Base-by-base conservation (phyloP, 2,797 vertebrate genomes). In the Bryconaethiops microstoma region DNA sequence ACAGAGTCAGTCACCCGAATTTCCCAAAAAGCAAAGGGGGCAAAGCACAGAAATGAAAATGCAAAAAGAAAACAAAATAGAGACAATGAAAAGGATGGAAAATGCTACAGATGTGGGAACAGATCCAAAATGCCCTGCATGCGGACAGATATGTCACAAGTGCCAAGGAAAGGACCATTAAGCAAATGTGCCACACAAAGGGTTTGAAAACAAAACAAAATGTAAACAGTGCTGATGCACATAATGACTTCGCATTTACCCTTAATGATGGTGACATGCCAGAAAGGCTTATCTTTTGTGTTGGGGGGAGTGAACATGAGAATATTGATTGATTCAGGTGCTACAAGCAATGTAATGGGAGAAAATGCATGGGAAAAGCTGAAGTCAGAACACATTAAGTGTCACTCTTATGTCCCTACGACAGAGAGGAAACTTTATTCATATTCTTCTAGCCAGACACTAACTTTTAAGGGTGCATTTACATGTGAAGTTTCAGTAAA, bases 281-380 rank as follows among this genome's bases (percentile, higher is more conserved):
- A 14, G 65, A 83, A 13, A 84, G 63, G 64, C 55, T 84, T 45
- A 77, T 45, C 6, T 65, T 82, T 39, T 79, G 76, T 79, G 65
- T 64, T 5, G 68, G 77, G 29, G 29, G 73, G 74, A 52, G 63
- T 79, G 17, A 12, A 68, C 2, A 5, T 79, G 45, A 67, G 42
- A 48, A 78, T 78, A 71, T 57, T 79, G 12, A 29, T 79, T 5
- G 78, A 82, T 19, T 82, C 25, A 3, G 69, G 69, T 16, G 70
- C 69, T n/a, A 78, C 69, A 77, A 80, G 78, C 19, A 80, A 80
- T 60, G 54, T 78, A 7, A 82, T 85, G 23, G 77, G 71, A 19
- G 76, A 84, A 29, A 63, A 59, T 64, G 48, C 45, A 68, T 75
- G 63, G 39, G 73, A 74, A 25, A 74, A 65, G 45, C 52, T 78